Evolutionary conservation across 2,113 vertebrate genomes (phyloP), one percentile per base, ranked within the genome.

Genomic region (Ondatra zibethicus): DNA sequence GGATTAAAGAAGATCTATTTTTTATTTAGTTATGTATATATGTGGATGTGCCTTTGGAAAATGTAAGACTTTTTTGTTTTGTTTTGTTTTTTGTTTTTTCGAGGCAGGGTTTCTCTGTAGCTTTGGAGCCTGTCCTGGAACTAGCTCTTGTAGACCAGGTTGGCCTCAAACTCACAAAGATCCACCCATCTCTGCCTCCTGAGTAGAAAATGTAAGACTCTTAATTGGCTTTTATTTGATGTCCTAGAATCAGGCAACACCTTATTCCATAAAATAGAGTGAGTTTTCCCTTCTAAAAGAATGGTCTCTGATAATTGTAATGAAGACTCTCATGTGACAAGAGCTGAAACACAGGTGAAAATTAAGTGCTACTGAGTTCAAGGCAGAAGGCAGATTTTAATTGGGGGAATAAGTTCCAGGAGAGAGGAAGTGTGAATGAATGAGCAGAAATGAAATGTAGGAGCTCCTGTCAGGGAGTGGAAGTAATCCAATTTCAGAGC

Each of bases 351-450:
- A 81, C 86, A 82, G 58, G 50, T 88, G 92, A 94, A 95, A 93
- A 92, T 95, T 63, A 95, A 91, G 25, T 95, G 80, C 42, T 33
- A 50, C 75, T 84, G 77, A 82, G n/a, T 96, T 96, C 73, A 93
- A 95, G 91, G 82, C 39, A 63, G 78, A 88, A 85, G 70, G 84
- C 80, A 90, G 91, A 89, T 90, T 85, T 93, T 4, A 3, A 31
- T 73, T 52, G 39, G 77, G 27, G 88, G 70, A 68, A 88, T 88
- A 68, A 95, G 52, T 88, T 96, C 65, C 61, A 77, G 65, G 81
- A 36, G 76, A 95, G 82, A 47, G n/a, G 23, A 92, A 86, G 50
- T 61, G 29, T 80, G 90, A 90, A 88, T 90, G 91, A 88, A 94
- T 85, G 72, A 73, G 33, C 94, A 89, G 86, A 93, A 61, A 73